These are phyloP conservation scores for Xiphophorus hellerii DNA, from an alignment of 2,113 vertebrate species.

Conservation along the genomic window DNA sequence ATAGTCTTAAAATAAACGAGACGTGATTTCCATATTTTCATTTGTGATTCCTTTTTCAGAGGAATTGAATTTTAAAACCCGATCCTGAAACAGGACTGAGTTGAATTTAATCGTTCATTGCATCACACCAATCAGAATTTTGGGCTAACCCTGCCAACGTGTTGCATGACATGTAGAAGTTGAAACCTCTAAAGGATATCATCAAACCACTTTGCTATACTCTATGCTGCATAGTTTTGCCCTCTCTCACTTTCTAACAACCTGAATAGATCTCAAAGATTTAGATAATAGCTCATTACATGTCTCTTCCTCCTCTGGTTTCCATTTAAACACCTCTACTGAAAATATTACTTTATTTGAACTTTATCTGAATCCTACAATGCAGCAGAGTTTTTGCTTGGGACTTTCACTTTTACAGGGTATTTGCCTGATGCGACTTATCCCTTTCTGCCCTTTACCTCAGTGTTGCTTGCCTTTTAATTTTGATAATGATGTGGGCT, in stretches of 20 bases:
- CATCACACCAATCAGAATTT: no score
- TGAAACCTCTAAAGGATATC: background rate
- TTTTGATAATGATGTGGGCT: slow-evolving; percentile 62
- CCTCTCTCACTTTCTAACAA: background rate
- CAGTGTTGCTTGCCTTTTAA: slow-evolving; percentile 33
- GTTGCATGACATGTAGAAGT: background rate
- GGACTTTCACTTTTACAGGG: background rate
- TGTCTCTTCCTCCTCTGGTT: background rate
- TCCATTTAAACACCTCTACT: background rate
- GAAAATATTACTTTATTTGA: background rate
- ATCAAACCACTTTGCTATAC: no score
- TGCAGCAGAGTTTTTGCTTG: background rate
- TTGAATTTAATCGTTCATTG: background rate
- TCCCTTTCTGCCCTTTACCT: slow-evolving; percentile 29
- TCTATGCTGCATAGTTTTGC: no score
- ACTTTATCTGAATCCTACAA: background rate
- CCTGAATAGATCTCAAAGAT: background rate
- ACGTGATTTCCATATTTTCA: no score
- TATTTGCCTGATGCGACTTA: slow-evolving; percentile 1
- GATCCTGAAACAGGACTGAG: background rate
- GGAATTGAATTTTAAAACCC: no score
- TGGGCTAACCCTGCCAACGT: background rate
- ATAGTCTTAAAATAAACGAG: background rate
- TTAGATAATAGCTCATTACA: background rate
- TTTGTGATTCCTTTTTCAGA: background rate